phyloP scores from a whole-genome alignment of 2,888 invertebrate species.

The Odontothrips loti region DNA sequence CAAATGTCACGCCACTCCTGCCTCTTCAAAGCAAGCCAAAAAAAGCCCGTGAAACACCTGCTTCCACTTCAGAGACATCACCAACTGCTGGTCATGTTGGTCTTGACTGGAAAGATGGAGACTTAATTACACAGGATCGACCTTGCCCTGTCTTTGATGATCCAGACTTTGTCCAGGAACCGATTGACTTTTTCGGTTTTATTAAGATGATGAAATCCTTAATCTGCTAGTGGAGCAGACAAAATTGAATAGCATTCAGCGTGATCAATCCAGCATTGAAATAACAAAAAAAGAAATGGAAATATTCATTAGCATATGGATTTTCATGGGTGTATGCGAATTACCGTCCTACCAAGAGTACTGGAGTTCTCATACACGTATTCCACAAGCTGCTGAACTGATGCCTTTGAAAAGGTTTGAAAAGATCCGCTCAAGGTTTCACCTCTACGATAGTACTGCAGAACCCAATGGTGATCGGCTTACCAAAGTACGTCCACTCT shows the following conservation, averaged over 20 bases:
- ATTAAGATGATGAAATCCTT: slow-evolving; percentile 31
- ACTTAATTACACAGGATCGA: no score
- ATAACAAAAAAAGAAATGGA: slow-evolving; percentile 28
- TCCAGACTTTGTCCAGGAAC: neutral
- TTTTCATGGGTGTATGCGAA: slow-evolving; percentile 33
- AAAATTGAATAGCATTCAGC: slow-evolving; percentile 32
- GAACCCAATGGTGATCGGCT: slow-evolving; percentile 37
- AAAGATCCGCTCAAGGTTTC: slow-evolving; percentile 37
- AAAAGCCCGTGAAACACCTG: no score
- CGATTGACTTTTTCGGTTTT: slow-evolving; percentile 31
- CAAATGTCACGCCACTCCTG: no score
- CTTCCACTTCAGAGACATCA: no score
- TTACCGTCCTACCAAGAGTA: slow-evolving; percentile 34
- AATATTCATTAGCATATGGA: slow-evolving; percentile 33
- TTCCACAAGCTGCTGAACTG: slow-evolving; percentile 37
- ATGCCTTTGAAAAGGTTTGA: slow-evolving; percentile 41
- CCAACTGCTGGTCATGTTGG: no score
- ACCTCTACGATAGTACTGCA: slow-evolving; percentile 39
- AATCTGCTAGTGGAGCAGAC: slow-evolving; percentile 33
- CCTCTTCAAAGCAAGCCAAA: no score
- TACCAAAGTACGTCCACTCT: slow-evolving; percentile 38
- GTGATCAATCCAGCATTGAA: slow-evolving; percentile 29
- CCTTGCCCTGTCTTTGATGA: no score
- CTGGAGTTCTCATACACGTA: slow-evolving; percentile 38
- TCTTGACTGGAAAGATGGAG: no score